Evolutionary conservation across 2,113 vertebrate species (phyloP).

Genomic region (Carassius auratus): DNA sequence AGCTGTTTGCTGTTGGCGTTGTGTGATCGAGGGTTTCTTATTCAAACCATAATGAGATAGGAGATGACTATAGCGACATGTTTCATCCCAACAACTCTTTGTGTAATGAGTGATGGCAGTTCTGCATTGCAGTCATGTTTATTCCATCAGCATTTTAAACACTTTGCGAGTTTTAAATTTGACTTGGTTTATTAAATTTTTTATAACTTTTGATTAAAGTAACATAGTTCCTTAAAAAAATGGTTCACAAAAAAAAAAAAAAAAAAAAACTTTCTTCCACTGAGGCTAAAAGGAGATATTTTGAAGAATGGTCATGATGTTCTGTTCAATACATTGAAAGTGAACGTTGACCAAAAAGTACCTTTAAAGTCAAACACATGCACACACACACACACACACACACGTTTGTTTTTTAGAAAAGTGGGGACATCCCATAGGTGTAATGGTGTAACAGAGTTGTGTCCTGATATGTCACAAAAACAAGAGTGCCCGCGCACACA

Average conservation of each 20-base stretch:
- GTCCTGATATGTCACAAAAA: no score
- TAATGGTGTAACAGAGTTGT: no score
- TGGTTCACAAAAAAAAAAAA: not conserved
- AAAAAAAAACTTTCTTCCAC: not conserved
- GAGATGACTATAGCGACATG: not conserved
- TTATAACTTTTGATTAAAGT: not conserved
- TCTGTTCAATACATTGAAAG: not conserved
- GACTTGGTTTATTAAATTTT: not conserved
- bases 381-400: no score
- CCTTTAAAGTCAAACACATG: not conserved
- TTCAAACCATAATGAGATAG: conserved; percentile 25
- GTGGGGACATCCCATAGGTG: no score
- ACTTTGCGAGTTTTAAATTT: not conserved
- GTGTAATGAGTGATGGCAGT: not conserved
- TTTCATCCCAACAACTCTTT: not conserved
- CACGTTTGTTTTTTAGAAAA: no score
- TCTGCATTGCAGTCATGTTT: not conserved
- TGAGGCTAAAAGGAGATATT: not conserved
- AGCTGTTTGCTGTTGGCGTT: not conserved
- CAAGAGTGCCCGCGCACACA: no score
- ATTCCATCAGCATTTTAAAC: not conserved
- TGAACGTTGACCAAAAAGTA: not conserved
- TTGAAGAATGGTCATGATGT: not conserved
- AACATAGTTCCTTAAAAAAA: not conserved
- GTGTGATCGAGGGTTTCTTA: not conserved